phyloP scores from a whole-genome alignment of 64 coral and sea anemone genomes.

The Montipora capricornis region DNA sequence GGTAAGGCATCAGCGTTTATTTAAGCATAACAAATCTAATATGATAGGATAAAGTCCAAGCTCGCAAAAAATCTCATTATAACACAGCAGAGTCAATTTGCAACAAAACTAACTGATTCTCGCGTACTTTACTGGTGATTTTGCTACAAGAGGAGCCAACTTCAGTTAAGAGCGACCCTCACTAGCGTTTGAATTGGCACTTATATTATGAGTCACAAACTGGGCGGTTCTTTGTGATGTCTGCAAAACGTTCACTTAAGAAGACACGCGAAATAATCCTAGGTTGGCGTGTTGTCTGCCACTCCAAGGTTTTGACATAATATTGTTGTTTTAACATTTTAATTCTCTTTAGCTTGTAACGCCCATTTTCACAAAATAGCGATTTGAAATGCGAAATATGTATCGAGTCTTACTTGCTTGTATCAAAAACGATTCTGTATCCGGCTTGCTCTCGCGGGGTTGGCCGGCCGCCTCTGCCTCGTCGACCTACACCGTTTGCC shows the following conservation, averaged over 20 bases:
- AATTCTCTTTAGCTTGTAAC: not conserved
- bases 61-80: too few relatives aligned
- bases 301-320: not conserved
- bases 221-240: not conserved
- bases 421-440: too few relatives aligned
- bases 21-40: not conserved
- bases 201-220: not conserved
- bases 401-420: too few relatives aligned
- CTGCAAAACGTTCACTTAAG: not conserved
- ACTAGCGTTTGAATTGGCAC: not conserved
- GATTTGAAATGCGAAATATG: too few relatives aligned
- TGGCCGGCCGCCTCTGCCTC: too few relatives aligned
- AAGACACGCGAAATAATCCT: not conserved
- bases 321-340: not conserved
- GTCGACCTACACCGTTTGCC: too few relatives aligned
- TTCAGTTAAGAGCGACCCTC: not conserved
- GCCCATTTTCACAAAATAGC: not conserved
- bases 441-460: too few relatives aligned
- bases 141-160: not conserved
- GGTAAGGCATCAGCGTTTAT: not conserved
- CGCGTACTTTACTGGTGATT: too few relatives aligned
- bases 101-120: too few relatives aligned
- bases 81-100: too few relatives aligned
- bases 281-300: not conserved
- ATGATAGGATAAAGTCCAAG: not conserved